Evolutionary conservation across 2,888 invertebrate species (phyloP).

Genomic region (Amorpha juglandis): DNA sequence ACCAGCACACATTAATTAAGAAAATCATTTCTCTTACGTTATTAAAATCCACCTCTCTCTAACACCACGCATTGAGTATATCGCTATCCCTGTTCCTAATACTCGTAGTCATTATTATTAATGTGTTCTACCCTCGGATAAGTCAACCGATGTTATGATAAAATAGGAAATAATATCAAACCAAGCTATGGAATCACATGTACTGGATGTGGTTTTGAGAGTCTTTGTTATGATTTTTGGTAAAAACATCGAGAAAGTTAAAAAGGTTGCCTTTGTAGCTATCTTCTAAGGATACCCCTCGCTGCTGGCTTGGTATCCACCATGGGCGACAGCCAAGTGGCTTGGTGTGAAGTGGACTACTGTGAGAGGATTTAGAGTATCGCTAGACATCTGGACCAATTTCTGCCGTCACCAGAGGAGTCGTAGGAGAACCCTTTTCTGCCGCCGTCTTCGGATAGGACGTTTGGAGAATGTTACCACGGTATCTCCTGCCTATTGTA

Average conservation of each 20-base stretch:
- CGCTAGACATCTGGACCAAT: no score
- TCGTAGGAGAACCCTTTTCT: no score
- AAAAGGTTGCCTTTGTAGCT: no score
- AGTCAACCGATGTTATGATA: slow-evolving; percentile 38
- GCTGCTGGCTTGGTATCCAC: no score
- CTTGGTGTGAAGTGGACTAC: no score
- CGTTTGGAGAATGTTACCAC: no score
- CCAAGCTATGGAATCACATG: slow-evolving; percentile 29
- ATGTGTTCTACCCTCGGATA: slow-evolving; percentile 40
- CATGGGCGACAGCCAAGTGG: no score
- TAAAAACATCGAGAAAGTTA: background rate
- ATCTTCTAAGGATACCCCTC: no score
- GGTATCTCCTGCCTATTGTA: no score
- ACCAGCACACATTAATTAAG: slow-evolving; percentile 17
- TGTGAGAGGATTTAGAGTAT: no score
- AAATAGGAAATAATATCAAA: slow-evolving; percentile 45
- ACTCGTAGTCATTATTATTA: slow-evolving; percentile 29
- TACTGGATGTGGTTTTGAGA: slow-evolving; percentile 5
- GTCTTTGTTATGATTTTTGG: background rate
- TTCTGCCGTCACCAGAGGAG: no score
- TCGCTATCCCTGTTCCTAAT: background rate
- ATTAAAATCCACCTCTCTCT: background rate
- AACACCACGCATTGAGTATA: background rate
- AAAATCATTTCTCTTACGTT: slow-evolving; percentile 7
- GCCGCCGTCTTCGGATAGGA: no score